phyloP scores from a whole-genome alignment of 2,888 invertebrate genomes.

The Psylliodes chrysocephalus region DNA sequence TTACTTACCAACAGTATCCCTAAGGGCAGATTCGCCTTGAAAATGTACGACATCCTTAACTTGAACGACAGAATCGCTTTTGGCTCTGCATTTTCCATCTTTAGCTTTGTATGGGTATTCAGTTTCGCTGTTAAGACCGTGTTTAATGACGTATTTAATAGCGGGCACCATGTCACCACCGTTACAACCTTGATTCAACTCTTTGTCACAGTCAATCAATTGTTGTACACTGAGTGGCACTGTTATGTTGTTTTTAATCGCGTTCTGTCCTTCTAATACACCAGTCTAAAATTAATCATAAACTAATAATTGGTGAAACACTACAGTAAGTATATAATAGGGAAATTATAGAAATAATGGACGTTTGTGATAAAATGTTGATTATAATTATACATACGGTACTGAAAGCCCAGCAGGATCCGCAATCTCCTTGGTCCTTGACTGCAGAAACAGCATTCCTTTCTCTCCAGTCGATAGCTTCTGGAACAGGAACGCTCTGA shows the following conservation, averaged over 20 bases:
- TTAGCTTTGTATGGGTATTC: slow-evolving; percentile 86
- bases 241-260: background rate
- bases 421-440: slow-evolving; percentile 70
- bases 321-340: too few relatives aligned
- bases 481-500: background rate
- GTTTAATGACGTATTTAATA: slow-evolving; percentile 83
- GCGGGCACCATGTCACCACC: slow-evolving; percentile 81
- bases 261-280: slow-evolving; percentile 23
- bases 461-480: slow-evolving; percentile 65
- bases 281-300: slow-evolving; percentile 10
- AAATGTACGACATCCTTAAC: background rate
- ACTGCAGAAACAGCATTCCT: slow-evolving; percentile 68
- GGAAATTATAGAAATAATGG: too few relatives aligned
- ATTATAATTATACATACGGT: slow-evolving; percentile 54
- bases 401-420: slow-evolving; percentile 75
- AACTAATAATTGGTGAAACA: background rate
- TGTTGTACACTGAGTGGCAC: slow-evolving; percentile 88
- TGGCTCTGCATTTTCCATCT: slow-evolving; percentile 73
- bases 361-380: too few relatives aligned
- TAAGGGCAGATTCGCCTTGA: background rate
- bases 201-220: slow-evolving; percentile 79
- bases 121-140: slow-evolving; percentile 84
- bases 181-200: slow-evolving; percentile 86
- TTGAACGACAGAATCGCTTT: background rate
- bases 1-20: slow-evolving; percentile 2